A percentile compares a stretch with the other conserved stretches of the same genome.
Conservation (phyloP, 1,140 invertebrate species). For the Drosophila sulfurigaster region DNA sequence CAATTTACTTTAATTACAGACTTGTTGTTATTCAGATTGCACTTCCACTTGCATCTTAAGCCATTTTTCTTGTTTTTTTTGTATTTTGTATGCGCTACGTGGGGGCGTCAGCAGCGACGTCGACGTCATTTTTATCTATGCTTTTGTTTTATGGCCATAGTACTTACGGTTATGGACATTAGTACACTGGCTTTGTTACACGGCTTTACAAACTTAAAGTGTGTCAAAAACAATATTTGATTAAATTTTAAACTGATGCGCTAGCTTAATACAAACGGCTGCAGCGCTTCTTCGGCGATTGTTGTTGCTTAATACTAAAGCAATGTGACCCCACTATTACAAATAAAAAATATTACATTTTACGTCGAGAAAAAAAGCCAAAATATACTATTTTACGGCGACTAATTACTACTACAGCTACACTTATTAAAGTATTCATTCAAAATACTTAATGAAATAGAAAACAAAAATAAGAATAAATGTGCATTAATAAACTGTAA, state of each 20-base stretch:
- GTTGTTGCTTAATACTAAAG: constrained; percentile 72
- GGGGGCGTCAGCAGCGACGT: constrained; percentile 66
- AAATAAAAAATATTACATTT: not conserved
- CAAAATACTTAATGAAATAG: too few relatives aligned
- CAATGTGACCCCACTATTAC: constrained; percentile 5
- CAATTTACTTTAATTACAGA: constrained; percentile 49
- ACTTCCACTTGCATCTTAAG: constrained; percentile 45
- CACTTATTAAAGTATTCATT: not conserved
- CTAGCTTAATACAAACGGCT: constrained; percentile 63
- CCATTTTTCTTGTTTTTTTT: constrained; percentile 22
- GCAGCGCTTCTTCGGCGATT: constrained; percentile 55
- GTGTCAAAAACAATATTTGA: constrained; percentile 44
- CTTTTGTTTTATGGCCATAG: not conserved
- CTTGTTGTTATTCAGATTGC: constrained; percentile 45
- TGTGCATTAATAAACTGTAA: too few relatives aligned
- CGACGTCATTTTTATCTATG: constrained; percentile 13
- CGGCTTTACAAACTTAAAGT: constrained; percentile 60
- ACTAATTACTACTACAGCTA: not conserved
- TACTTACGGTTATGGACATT: constrained; percentile 84
- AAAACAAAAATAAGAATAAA: too few relatives aligned
- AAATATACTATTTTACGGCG: not conserved
- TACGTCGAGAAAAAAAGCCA: not conserved
- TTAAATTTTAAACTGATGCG: constrained; percentile 55
- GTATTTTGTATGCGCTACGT: constrained; percentile 62
- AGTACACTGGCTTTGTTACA: constrained; percentile 71